Conservation (phyloP, 2,888 invertebrate genomes). For the Lochmaea capreae region DNA sequence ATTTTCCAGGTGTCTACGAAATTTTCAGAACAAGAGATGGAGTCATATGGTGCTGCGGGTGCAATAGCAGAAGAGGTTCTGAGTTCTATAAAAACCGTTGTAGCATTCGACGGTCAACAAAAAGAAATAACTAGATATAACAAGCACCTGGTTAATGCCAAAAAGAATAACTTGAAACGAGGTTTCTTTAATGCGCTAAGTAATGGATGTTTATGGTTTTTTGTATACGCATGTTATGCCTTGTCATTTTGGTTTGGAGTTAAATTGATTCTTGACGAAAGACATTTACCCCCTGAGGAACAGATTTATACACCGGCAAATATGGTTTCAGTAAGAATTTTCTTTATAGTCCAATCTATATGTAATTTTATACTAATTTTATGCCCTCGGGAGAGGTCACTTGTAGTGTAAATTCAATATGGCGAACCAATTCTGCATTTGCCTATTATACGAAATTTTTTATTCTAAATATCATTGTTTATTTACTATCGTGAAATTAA, state of each 20-base stretch:
- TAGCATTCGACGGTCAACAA: slow-evolving; percentile 81
- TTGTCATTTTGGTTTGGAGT: slow-evolving; percentile 89
- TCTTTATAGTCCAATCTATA: neutral
- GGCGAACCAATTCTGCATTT: too few relatives aligned
- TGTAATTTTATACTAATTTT: too few relatives aligned
- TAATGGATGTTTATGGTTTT: slow-evolving; percentile 80
- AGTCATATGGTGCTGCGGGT: slow-evolving; percentile 81
- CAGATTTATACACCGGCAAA: slow-evolving; percentile 72
- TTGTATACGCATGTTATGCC: slow-evolving; percentile 82
- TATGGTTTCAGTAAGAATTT: slow-evolving; percentile 76
- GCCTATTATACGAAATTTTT: too few relatives aligned
- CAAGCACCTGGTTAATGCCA: slow-evolving; percentile 71
- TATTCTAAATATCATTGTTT: too few relatives aligned
- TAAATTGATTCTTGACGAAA: slow-evolving; percentile 72
- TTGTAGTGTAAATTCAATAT: too few relatives aligned
- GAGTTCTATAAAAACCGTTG: slow-evolving; percentile 79
- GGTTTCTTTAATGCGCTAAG: slow-evolving; percentile 77
- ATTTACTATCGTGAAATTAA: too few relatives aligned
- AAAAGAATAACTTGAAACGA: slow-evolving; percentile 76
- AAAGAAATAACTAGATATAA: slow-evolving; percentile 79
- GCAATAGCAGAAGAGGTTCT: slow-evolving; percentile 83
- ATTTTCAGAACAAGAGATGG: slow-evolving; percentile 75
- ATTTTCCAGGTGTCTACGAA: slow-evolving; percentile 70
- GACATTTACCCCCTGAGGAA: slow-evolving; percentile 54
- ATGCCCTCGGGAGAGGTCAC: too few relatives aligned